Evolutionary conservation across 2,888 invertebrate genomes (phyloP).

Genomic region (Rhagonycha lutea): DNA sequence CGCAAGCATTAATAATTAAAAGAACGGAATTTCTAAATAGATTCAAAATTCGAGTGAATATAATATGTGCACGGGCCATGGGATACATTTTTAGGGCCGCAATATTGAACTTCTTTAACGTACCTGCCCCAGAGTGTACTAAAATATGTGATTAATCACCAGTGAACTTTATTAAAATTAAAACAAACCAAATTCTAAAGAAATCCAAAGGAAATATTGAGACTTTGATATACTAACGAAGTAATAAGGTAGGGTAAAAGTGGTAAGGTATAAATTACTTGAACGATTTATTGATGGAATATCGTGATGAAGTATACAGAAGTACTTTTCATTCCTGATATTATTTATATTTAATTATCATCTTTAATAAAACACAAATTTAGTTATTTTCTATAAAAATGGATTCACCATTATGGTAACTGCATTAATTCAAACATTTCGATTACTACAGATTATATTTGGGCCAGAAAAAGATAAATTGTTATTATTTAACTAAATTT

Average conservation of each 20-base stretch:
- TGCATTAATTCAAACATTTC: background rate
- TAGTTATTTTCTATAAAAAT: background rate
- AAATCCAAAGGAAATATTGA: background rate
- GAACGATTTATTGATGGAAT: slow-evolving; percentile 18
- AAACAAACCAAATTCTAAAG: background rate
- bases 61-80: background rate
- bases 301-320: background rate
- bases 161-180: background rate
- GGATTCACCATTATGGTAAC: background rate
- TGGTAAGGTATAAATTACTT: background rate
- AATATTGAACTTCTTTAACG: background rate
- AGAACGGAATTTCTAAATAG: background rate
- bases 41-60: background rate
- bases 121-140: background rate
- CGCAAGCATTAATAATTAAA: background rate
- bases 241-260: background rate
- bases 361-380: background rate
- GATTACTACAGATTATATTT: too few species aligned
- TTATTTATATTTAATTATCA: background rate
- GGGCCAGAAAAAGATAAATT: too few species aligned
- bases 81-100: background rate
- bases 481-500: too few species aligned
- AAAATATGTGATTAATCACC: background rate
- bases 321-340: background rate
- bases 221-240: background rate